phyloP scores from a whole-genome alignment of 2,888 invertebrate species.

The Zhuqinia jingwanae region DNA sequence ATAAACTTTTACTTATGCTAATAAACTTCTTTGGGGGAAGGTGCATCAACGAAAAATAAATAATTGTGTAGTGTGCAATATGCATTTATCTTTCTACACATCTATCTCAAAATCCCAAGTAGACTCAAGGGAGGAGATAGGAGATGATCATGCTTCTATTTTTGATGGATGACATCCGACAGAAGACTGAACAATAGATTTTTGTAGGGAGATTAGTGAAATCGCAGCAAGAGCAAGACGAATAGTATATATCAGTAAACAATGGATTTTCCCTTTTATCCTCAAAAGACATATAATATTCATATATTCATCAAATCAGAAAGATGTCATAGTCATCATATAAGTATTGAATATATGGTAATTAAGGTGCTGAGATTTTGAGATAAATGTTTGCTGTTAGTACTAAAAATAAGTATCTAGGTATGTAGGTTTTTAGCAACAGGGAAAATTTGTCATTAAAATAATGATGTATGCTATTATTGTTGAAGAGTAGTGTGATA shows the following conservation, averaged over 20 bases:
- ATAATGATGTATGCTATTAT: too few relatives aligned
- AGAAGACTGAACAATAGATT: background rate
- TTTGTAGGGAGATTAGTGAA: background rate
- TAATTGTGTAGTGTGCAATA: background rate
- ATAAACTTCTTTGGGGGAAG: background rate
- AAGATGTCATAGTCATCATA: too few relatives aligned
- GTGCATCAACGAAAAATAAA: background rate
- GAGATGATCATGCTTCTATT: constrained; percentile 10
- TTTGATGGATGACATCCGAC: constrained; percentile 45
- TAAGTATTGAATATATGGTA: too few relatives aligned
- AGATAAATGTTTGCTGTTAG: too few relatives aligned
- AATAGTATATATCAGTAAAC: constrained; percentile 5
- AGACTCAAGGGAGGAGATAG: background rate
- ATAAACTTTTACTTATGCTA: constrained; percentile 30
- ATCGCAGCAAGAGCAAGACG: background rate
- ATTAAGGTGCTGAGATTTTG: too few relatives aligned
- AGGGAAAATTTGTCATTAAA: too few relatives aligned
- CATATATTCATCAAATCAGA: too few relatives aligned
- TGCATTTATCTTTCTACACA: background rate
- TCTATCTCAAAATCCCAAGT: background rate
- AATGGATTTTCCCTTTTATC: constrained; percentile 33
- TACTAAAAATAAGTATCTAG: too few relatives aligned
- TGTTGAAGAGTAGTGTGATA: too few relatives aligned
- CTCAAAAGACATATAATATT: too few relatives aligned
- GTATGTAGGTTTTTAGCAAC: too few relatives aligned